Conservation (phyloP, 1,140 invertebrate species). For the Saxidomus purpurata region DNA sequence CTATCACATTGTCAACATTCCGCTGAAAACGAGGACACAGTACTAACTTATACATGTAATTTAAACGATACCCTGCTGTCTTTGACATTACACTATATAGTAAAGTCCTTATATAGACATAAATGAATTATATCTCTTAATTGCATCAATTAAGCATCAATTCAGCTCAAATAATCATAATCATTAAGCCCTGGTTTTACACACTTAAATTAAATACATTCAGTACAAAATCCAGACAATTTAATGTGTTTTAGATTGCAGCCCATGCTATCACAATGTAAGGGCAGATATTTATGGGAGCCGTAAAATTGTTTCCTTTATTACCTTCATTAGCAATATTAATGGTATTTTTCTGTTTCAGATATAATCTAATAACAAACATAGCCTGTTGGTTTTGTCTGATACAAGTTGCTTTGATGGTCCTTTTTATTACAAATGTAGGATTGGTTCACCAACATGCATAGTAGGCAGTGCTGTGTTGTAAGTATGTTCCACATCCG, state of each 20-base stretch:
- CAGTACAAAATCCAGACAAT: neutral
- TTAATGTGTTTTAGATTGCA: slow-evolving; percentile 26
- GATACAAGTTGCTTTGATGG: neutral
- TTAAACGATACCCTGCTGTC: no score
- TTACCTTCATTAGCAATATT: neutral
- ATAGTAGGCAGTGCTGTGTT: no score
- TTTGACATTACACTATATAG: no score
- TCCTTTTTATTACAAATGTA: neutral
- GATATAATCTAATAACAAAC: slow-evolving; percentile 8
- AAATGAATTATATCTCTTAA: neutral
- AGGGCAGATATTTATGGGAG: neutral
- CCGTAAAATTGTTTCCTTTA: neutral
- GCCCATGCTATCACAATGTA: neutral
- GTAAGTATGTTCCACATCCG: no score
- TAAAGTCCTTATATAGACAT: no score
- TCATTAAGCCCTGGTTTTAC: neutral
- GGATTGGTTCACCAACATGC: no score
- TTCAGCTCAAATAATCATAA: neutral
- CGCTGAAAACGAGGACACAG: no score
- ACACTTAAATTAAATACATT: neutral
- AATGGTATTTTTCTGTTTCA: neutral
- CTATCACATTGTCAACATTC: no score
- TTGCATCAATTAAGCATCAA: neutral
- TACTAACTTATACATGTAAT: no score
- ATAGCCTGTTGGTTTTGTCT: neutral